Evolutionary conservation across 2,888 invertebrate species (phyloP), one percentile per base, ranked within the genome.

Genomic region (Nemotelus pantherinus): DNA sequence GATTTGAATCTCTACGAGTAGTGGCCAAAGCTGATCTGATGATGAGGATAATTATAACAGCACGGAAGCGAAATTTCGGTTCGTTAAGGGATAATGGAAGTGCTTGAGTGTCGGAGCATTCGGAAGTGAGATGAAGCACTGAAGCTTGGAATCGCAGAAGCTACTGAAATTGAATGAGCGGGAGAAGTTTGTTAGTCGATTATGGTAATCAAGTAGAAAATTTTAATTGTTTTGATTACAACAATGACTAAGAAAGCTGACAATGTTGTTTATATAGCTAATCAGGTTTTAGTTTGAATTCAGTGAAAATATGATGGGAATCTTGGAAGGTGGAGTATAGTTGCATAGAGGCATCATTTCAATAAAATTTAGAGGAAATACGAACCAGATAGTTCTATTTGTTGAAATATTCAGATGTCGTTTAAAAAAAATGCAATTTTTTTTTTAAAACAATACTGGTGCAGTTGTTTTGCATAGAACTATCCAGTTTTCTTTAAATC

Each of bases 161-260:
- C 48, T 53, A 55, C 58, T 67, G 41, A 44, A 76, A 60, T 70
- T 48, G 58, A 55, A 68, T 47, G 58, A 50, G 63, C 67, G 75
- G 74, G 76, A 74, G 74, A 57, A 60, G 68, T 76, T 60, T 68
- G 64, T 77, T 50, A 80, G 80, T 77, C 77, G 77, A 80, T 80
- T 80, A 80, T 79, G 80, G 76, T 80, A 80, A 80, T 79, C 77
- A 80, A 79, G 77, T 79, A 77, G 80, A 80, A 79, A 65, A 80
- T 78, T 80, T 80, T 79, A 80, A 80, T 80, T 80, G 80, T 80
- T 80, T 78, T 80, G 77, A 80, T 80, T 80, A 71, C 63, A 70
- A 50, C 71, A 77, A 43, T 70, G 50, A 60, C 48, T 47, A 9
- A 63, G 60, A 47, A 58, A 72, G 44, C 58, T 72, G 72, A 72